Evolutionary conservation across 2,113 vertebrate species (phyloP).

Genomic region (Gallinago media): DNA sequence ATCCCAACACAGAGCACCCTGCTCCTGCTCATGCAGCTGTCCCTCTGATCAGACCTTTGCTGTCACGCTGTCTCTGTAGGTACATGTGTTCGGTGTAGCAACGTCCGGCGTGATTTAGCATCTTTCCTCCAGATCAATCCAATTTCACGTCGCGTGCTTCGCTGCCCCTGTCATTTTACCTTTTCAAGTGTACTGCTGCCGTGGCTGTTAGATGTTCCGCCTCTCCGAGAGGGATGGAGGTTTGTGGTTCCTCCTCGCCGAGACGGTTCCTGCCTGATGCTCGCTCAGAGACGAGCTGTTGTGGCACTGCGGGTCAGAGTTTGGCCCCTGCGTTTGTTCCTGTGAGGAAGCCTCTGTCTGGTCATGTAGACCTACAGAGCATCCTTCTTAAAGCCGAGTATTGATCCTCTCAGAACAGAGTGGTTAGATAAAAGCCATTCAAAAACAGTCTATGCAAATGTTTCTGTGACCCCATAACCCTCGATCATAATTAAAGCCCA

Average conservation of each 20-base stretch:
- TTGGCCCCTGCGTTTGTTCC: not conserved
- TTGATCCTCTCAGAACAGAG: not conserved
- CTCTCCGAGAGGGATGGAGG: not conserved
- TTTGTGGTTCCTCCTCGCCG: not conserved
- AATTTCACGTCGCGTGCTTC: not conserved
- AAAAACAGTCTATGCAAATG: not conserved
- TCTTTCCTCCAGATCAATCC: not conserved
- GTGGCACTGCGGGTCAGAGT: not conserved
- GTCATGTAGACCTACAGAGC: not conserved
- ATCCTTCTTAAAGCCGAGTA: not conserved
- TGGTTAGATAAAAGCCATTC: not conserved
- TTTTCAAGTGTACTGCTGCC: not conserved
- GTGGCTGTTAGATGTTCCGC: not conserved
- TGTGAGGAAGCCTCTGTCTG: not conserved
- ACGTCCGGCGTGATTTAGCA: not conserved
- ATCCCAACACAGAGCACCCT: not conserved
- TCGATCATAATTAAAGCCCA: not conserved
- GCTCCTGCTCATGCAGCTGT: not conserved
- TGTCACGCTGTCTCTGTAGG: not conserved
- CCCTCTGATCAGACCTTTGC: not conserved
- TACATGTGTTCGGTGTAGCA: not conserved
- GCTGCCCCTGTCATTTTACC: not conserved
- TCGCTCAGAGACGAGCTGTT: not conserved
- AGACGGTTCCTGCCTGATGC: not conserved
- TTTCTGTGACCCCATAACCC: not conserved